Percentiles rank a stretch among this genome's conserved stretches.
These are phyloP conservation scores for Elysia crispata DNA, from an alignment of 2,888 invertebrate species.

Conservation along the genomic window DNA sequence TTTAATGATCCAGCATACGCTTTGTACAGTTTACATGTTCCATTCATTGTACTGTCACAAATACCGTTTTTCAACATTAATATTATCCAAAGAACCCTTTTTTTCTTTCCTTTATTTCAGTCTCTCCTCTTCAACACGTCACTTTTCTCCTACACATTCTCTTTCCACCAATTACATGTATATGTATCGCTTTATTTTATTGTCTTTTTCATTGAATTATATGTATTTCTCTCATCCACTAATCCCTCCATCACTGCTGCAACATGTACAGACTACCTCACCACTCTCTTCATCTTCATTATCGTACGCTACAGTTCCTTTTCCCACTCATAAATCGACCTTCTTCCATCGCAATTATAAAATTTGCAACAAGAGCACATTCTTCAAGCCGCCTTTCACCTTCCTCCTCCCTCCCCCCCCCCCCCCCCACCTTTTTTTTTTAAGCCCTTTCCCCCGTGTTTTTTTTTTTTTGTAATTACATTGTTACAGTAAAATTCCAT, in stretches of 20 bases:
- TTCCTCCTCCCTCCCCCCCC: neutral
- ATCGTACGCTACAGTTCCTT: too few species aligned
- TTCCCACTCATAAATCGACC: too few species aligned
- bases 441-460: neutral
- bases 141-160: neutral
- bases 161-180: too few species aligned
- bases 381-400: neutral
- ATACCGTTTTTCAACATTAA: neutral
- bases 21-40: too few species aligned
- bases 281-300: too few species aligned
- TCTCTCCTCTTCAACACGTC: neutral
- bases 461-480: neutral
- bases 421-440: constrained; percentile 13
- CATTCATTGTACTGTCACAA: neutral
- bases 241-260: neutral
- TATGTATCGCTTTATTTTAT: too few species aligned
- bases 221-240: neutral
- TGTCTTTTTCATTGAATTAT: too few species aligned
- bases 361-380: too few species aligned
- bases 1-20: too few species aligned
- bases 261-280: neutral
- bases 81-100: neutral
- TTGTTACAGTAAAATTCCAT: too few species aligned
- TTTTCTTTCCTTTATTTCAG: neutral
- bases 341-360: too few species aligned